A percentile compares a stretch with the other conserved stretches of the same genome.
These are phyloP conservation scores for Mungos mungo DNA, from an alignment of 2,113 vertebrate species.

Conservation along the genomic window DNA sequence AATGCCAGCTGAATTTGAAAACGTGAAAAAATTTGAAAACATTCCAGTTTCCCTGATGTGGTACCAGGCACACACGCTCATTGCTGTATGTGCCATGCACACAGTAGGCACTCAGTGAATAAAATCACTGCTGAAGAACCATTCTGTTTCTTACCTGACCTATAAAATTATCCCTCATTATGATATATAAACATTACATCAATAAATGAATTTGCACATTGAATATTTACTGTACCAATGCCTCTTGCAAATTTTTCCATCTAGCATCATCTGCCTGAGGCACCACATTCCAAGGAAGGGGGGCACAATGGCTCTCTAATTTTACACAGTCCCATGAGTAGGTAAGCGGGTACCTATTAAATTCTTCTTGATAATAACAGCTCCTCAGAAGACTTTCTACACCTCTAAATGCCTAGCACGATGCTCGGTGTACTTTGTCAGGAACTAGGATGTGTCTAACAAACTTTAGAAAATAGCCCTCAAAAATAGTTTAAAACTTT, in stretches of 20 bases:
- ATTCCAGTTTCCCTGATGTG: not conserved
- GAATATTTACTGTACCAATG: not conserved
- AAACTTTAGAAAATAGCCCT: not conserved
- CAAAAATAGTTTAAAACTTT: conserved; percentile 1
- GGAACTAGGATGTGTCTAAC: not conserved
- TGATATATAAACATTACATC: not conserved
- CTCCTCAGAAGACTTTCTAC: not conserved
- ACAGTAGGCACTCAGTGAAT: not conserved
- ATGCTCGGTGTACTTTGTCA: not conserved
- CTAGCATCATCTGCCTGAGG: not conserved
- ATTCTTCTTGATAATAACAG: not conserved
- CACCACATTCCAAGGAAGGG: not conserved
- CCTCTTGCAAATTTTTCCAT: not conserved
- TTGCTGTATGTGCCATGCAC: not conserved
- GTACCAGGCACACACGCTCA: not conserved
- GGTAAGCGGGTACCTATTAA: not conserved
- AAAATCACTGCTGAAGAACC: not conserved
- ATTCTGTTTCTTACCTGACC: not conserved
- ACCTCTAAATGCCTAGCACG: not conserved
- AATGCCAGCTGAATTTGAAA: not conserved
- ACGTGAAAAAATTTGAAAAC: not conserved
- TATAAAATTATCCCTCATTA: not conserved
- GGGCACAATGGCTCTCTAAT: not conserved
- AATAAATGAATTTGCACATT: not conserved
- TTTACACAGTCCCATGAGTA: not conserved